Evolutionary conservation across 2,888 invertebrate genomes (phyloP).

Genomic region (Nephrotoma appendiculata): DNA sequence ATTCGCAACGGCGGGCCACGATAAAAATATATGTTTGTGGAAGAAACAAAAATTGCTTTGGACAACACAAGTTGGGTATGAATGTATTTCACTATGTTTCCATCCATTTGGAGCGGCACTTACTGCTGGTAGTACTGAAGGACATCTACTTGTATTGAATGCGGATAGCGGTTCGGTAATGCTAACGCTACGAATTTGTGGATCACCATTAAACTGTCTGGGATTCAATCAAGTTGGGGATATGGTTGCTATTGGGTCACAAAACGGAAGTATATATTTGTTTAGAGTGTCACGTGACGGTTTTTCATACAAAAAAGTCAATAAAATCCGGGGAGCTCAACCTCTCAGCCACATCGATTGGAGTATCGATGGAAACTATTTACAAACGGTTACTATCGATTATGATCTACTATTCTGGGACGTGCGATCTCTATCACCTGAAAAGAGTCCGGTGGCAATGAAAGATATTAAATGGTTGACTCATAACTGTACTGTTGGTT

Average conservation of each 20-base stretch:
- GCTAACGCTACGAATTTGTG: slow-evolving; percentile 72
- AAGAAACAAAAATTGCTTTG: slow-evolving; percentile 76
- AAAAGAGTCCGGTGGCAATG: slow-evolving; percentile 79
- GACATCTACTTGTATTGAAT: slow-evolving; percentile 73
- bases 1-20: slow-evolving; percentile 84
- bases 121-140: slow-evolving; percentile 80
- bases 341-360: slow-evolving; percentile 78
- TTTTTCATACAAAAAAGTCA: slow-evolving; percentile 77
- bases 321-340: slow-evolving; percentile 75
- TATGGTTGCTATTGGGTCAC: slow-evolving; percentile 75
- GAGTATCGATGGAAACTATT: slow-evolving; percentile 76
- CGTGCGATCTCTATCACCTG: slow-evolving; percentile 71
- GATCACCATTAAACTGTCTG: slow-evolving; percentile 73
- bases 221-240: slow-evolving; percentile 82
- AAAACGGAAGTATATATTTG: slow-evolving; percentile 67
- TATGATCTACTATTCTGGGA: slow-evolving; percentile 86
- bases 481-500: slow-evolving; percentile 75
- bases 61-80: slow-evolving; percentile 77
- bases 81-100: slow-evolving; percentile 75
- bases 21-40: slow-evolving; percentile 84
- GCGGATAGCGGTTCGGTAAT: slow-evolving; percentile 76
- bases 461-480: slow-evolving; percentile 84
- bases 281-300: slow-evolving; percentile 80
- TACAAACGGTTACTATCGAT: slow-evolving; percentile 82
- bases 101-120: slow-evolving; percentile 78